These are phyloP conservation scores for Saguinus oedipus DNA, from an alignment of 2,797 vertebrate species.

Conservation along the genomic window DNA sequence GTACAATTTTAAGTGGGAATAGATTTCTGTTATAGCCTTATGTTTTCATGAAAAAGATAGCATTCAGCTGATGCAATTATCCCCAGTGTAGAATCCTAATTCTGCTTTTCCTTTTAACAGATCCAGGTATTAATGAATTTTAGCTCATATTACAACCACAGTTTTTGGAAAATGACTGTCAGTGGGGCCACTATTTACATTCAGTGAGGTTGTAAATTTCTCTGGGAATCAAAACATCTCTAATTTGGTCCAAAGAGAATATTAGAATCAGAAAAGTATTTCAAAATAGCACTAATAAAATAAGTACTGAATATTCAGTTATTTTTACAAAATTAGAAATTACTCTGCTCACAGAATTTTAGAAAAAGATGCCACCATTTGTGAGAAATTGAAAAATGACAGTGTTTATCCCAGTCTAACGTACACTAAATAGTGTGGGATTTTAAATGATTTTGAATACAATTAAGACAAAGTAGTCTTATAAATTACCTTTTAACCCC, in stretches of 20 bases:
- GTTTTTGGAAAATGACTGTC: conserved; percentile 19
- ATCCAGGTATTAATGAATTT: conserved; percentile 1
- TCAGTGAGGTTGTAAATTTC: background rate
- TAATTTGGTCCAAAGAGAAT: background rate
- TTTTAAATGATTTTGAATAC: background rate
- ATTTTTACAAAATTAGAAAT: background rate
- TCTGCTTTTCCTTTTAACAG: conserved; percentile 46
- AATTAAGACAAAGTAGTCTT: background rate
- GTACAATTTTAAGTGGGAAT: conserved; percentile 21
- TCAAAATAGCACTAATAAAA: background rate
- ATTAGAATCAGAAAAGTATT: background rate
- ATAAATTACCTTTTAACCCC: background rate
- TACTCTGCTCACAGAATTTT: background rate
- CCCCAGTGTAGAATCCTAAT: background rate
- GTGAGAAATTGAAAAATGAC: background rate
- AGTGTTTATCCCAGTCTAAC: background rate
- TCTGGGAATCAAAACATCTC: background rate
- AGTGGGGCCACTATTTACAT: background rate
- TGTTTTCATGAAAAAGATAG: conserved; percentile 21
- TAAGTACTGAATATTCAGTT: background rate
- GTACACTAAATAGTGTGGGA: background rate
- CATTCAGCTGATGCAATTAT: background rate
- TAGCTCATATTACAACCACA: background rate
- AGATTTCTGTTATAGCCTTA: background rate
- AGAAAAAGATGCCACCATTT: background rate